A percentile compares a stretch with the other conserved stretches of the same genome.
Conservation (phyloP, 2,113 vertebrate genomes). For the Melierax canorus region DNA sequence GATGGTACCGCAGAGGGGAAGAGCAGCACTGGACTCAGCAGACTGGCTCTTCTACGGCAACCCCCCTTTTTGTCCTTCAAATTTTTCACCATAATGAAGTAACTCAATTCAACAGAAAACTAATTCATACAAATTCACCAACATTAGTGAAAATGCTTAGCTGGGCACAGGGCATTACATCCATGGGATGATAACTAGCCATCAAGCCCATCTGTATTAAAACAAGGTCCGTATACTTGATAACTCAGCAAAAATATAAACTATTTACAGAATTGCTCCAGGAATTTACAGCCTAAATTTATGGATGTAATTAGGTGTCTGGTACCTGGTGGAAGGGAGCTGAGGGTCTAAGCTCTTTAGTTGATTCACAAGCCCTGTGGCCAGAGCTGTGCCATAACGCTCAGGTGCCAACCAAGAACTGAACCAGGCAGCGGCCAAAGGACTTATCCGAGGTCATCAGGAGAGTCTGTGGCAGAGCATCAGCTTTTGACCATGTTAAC, state of each 20-base stretch:
- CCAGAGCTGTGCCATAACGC: neutral
- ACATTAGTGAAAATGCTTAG: neutral
- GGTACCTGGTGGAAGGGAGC: neutral
- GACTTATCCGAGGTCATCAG: neutral
- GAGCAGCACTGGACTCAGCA: neutral
- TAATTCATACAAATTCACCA: neutral
- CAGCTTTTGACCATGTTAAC: neutral
- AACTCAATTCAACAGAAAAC: neutral
- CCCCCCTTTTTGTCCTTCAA: neutral
- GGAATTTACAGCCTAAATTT: neutral
- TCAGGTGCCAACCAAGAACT: too few species aligned
- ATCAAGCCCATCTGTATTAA: neutral
- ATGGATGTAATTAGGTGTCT: neutral
- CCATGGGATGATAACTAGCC: neutral
- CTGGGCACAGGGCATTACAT: neutral
- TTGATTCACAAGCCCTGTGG: neutral
- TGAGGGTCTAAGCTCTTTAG: neutral
- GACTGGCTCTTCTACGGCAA: neutral
- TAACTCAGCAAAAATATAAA: neutral
- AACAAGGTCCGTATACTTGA: neutral
- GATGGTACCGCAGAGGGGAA: neutral
- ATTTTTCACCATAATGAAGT: neutral
- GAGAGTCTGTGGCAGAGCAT: fast-evolving
- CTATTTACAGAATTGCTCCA: neutral
- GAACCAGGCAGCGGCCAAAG: neutral